Evolutionary conservation across 2,888 invertebrate species (phyloP).

Genomic region (Theretra japonica): DNA sequence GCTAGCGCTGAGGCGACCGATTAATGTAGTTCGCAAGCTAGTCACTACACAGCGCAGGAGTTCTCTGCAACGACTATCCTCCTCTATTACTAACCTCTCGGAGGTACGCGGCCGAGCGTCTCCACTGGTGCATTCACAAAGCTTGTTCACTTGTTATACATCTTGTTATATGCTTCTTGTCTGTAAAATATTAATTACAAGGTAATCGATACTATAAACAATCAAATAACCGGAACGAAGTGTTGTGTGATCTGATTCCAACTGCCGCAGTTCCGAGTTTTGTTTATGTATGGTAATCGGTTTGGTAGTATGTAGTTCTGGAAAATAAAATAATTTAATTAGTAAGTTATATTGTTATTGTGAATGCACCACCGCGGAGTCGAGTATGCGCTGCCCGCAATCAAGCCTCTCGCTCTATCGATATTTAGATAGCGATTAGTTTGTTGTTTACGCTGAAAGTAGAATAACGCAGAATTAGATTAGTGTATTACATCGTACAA

Average conservation of each 20-base stretch:
- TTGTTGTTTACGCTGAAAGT: slow-evolving; percentile 57
- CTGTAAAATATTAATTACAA: background rate
- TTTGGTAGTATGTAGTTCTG: background rate
- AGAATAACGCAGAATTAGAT: slow-evolving; percentile 61
- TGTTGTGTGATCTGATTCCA: background rate
- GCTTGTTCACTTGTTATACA: background rate
- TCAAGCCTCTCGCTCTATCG: slow-evolving; percentile 63
- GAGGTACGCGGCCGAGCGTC: slow-evolving; percentile 74
- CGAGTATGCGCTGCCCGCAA: slow-evolving; percentile 63
- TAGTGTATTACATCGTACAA: slow-evolving; percentile 33
- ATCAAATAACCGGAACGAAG: background rate
- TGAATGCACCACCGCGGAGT: slow-evolving; percentile 69
- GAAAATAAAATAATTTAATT: background rate
- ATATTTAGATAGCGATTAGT: slow-evolving; percentile 54
- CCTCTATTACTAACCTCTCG: slow-evolving; percentile 80
- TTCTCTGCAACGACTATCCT: slow-evolving; percentile 78
- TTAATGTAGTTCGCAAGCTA: slow-evolving; percentile 82
- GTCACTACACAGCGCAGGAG: slow-evolving; percentile 79
- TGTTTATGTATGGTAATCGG: background rate
- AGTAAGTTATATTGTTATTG: slow-evolving; percentile 44
- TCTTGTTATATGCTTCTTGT: background rate
- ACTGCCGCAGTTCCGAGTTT: background rate
- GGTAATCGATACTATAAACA: background rate
- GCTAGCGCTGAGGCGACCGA: slow-evolving; percentile 74
- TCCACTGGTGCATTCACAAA: slow-evolving; percentile 66